Evolutionary conservation across 2,113 vertebrate species (phyloP), one percentile per base, ranked within the genome.

Genomic region (Neopipo cinnamomea): DNA sequence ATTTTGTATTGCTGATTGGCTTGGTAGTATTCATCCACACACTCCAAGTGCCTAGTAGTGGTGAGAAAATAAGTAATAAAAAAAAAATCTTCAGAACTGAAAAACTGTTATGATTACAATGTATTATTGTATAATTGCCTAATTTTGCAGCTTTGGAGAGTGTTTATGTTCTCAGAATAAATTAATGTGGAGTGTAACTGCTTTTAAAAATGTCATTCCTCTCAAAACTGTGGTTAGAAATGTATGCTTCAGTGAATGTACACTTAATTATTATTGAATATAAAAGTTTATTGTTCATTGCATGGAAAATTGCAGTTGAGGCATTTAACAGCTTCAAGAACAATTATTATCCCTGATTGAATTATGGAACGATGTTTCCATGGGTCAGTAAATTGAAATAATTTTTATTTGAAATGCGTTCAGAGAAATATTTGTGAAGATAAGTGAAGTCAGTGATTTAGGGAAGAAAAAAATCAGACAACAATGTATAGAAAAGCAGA

Each of bases 151-250:
- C 66, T 91, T 94, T 88, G 82, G 78, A 93, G 52, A 61, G 61
- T 84, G 90, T 94, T 97, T 96, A 95, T 94, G 74, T 95, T 97
- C 94, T 96, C 89, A 81, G 24, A 95, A 96, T 96, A 91, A 95
- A 97, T 97, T 94, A 96, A 55, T 39, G 72, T 62, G 70, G 90
- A 85, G 81, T 67, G 76, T 90, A 96, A 91, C 78, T 84, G 72
- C 78, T 96, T 96, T 97, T 85, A 77, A 90, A 93, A 83, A 74
- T 30, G 58, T 91, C 59, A 85, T 74, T 97, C 62, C 59, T 94
- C 67, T 93, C 52, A 87, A 86, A 96, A 93, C 52, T 68, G 93
- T 53, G 88, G 95, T 94, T 95, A 93, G 67, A 73, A 95, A 85
- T 88, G 53, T 67, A 83, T 83, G 91, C 71, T 35, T 93, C 24